Evolutionary conservation across 2,888 invertebrate species (phyloP), one percentile per base, ranked within the genome.

Genomic region (Arenicola marina): DNA sequence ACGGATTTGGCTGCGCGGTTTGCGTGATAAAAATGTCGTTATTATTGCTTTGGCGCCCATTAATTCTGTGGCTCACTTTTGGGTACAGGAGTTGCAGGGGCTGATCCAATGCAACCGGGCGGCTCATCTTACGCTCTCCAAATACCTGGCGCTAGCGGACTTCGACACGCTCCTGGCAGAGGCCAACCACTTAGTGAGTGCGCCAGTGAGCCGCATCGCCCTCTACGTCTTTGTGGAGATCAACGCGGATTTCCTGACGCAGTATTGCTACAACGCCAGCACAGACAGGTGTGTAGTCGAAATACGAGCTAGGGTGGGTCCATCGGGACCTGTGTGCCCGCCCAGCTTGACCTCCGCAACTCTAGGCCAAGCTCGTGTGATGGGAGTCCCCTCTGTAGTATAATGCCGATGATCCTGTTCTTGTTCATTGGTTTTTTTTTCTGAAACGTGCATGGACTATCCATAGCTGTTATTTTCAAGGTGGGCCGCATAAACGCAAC

Each of bases 181-280:
- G 86, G 95, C 95, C 0, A 97, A 97, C 86, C 95, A 96, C 81
- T 95, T 94, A 71, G 96, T 98, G 0, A 86, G 95, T 4, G 94
- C 96, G 0, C 95, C 96, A 0, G 95, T 95, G 80, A 96, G 96
- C 1, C 87, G 96, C 61, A 92, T 96, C 68, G 95, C 95, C 0
- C 86, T 96, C 53, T 97, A 98, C 81, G 93, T 95, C 0, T 97
- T 97, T 85, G 95, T 95, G 90, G 97, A 98, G 84, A 85, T 98
- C 43, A 95, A 95, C 84, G 95, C 94, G 75, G 96, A 97, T 79
- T 95, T 98, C 82, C 84, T 98, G 73, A 95, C 95, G 1, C 95
- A 93, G 82, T 98, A 95, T 83, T 95, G 96, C 79, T 98, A 95
- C 83, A 98, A 98, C 81, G 95, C 95, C 28, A 93, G 95, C 3